Evolutionary conservation across 2,888 invertebrate genomes (phyloP).

Genomic region (Hofmannophila pseudospretella): DNA sequence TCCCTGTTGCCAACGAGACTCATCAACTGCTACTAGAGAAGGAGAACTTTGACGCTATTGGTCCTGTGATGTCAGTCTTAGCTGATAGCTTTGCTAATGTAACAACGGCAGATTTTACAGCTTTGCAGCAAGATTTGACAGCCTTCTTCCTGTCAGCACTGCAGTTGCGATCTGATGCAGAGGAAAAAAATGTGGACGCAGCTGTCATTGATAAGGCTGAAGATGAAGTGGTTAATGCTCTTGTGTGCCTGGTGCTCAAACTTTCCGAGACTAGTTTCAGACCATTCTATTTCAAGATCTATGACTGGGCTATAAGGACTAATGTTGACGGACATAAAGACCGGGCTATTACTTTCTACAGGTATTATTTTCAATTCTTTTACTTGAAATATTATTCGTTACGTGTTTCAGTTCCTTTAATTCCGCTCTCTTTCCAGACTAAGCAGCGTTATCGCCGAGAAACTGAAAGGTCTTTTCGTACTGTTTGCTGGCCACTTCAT

Average conservation of each 20-base stretch:
- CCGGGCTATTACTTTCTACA: constrained; percentile 89
- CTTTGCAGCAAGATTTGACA: constrained; percentile 82
- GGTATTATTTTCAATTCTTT: constrained; percentile 55
- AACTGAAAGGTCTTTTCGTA: constrained; percentile 91
- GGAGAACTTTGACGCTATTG: constrained; percentile 79
- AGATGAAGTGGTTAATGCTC: constrained; percentile 83
- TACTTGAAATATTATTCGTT: background rate
- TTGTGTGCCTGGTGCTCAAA: constrained; percentile 90
- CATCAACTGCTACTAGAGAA: constrained; percentile 80
- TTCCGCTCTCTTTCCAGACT: constrained; percentile 68
- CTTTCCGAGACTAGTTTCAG: constrained; percentile 93
- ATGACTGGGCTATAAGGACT: constrained; percentile 89
- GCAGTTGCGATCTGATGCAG: constrained; percentile 80
- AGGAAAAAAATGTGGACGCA: constrained; percentile 41
- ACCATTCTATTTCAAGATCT: constrained; percentile 91
- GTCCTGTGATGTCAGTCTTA: constrained; percentile 86
- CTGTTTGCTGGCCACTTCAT: constrained; percentile 93
- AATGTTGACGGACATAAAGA: constrained; percentile 79
- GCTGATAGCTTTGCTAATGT: constrained; percentile 83
- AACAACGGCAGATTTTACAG: constrained; percentile 79
- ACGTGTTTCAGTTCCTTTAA: constrained; percentile 1
- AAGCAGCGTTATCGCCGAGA: constrained; percentile 86
- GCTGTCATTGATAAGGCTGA: constrained; percentile 80
- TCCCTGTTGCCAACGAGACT: constrained; percentile 84
- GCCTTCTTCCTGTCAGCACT: constrained; percentile 85